These are phyloP conservation scores for Paratilapia polleni DNA, from an alignment of 2,113 vertebrate species.

Conservation along the genomic window DNA sequence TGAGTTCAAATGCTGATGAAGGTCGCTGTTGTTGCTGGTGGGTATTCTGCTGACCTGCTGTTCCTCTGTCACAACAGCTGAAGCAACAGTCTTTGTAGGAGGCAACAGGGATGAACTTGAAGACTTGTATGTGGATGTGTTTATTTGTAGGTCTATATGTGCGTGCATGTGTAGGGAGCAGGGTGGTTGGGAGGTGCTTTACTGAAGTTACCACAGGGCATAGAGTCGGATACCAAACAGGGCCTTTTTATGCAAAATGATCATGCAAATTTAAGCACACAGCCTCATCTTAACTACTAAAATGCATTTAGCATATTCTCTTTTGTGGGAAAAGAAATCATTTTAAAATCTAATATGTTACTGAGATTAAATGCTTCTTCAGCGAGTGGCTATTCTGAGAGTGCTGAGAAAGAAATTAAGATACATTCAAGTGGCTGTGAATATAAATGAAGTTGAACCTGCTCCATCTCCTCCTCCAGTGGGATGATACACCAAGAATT, in stretches of 20 bases:
- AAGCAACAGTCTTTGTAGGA: slow-evolving; percentile 55
- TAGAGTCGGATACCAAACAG: background rate
- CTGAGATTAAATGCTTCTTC: background rate
- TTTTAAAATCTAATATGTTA: background rate
- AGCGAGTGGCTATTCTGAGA: rapidly evolving
- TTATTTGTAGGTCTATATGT: slow-evolving; percentile 14
- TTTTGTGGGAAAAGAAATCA: background rate
- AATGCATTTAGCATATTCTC: background rate
- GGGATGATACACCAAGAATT: background rate
- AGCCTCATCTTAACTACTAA: background rate
- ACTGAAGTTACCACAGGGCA: slow-evolving; percentile 47
- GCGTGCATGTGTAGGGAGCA: slow-evolving; percentile 3
- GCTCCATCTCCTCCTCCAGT: background rate
- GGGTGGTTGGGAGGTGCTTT: background rate
- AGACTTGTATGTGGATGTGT: slow-evolving; percentile 2
- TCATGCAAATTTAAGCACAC: background rate
- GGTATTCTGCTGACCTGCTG: slow-evolving; percentile 36
- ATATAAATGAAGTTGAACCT: too few species aligned
- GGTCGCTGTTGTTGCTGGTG: slow-evolving; percentile 22
- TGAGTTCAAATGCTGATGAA: slow-evolving; percentile 35
- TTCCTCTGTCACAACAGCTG: slow-evolving; percentile 59
- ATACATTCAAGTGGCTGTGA: too few species aligned
- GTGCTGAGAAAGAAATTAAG: too few species aligned
- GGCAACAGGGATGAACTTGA: background rate
- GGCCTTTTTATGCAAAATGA: slow-evolving; percentile 5